Conservation (phyloP, 2,113 vertebrate species). For the Dascyllus trimaculatus region DNA sequence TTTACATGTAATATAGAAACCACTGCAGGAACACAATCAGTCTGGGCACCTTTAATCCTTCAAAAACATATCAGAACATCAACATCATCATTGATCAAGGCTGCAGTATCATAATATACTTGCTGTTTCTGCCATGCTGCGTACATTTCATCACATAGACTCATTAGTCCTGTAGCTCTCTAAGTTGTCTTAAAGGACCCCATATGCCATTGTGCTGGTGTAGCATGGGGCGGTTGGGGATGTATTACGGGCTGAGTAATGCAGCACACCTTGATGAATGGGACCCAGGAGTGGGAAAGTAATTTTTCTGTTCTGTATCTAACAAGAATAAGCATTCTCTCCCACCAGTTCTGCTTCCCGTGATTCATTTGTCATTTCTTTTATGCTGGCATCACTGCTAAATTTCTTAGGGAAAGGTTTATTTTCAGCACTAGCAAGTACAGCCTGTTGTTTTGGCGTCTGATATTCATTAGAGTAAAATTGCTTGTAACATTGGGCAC, state of each 20-base stretch:
- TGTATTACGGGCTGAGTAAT: constrained; percentile 1
- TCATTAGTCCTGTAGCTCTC: neutral
- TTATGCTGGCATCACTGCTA: constrained; percentile 34
- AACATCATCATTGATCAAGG: neutral
- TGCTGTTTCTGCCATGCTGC: neutral
- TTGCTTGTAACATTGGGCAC: constrained; percentile 31
- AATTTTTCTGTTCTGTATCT: constrained; percentile 30
- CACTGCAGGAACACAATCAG: neutral
- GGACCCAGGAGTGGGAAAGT: neutral
- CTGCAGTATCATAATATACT: neutral
- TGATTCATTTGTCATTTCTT: constrained; percentile 32
- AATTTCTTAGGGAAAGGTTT: constrained; percentile 15
- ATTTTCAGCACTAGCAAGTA: constrained; percentile 24
- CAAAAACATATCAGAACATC: too few relatives aligned
- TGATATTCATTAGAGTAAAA: constrained; percentile 49
- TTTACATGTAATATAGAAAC: too few relatives aligned
- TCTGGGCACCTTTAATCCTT: too few relatives aligned
- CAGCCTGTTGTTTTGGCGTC: constrained; percentile 42
- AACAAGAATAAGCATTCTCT: constrained; percentile 22
- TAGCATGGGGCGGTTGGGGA: neutral
- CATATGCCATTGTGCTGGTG: constrained; percentile 4
- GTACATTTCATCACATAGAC: neutral
- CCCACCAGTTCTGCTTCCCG: constrained; percentile 15
- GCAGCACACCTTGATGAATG: constrained; percentile 18
- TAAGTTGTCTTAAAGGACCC: neutral